phyloP scores from a whole-genome alignment of 2,113 vertebrate species.

The Mugil cephalus region DNA sequence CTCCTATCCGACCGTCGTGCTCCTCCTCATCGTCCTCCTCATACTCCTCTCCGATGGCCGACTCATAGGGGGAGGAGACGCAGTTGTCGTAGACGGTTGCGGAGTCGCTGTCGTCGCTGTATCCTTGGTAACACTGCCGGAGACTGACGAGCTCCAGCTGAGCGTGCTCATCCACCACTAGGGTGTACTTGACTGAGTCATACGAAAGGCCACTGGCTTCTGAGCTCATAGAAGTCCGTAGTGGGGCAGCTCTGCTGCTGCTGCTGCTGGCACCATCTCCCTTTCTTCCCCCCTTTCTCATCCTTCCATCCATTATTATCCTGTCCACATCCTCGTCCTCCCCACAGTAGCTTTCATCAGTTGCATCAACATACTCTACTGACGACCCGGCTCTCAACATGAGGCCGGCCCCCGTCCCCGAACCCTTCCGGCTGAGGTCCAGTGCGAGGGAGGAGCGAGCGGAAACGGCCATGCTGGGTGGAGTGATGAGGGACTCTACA shows the following conservation, averaged over 20 bases:
- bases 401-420: slow-evolving; percentile 39
- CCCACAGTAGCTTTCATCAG: slow-evolving; percentile 73
- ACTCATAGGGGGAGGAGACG: slow-evolving; percentile 94
- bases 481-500: slow-evolving; percentile 76
- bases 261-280: slow-evolving; percentile 30
- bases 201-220: slow-evolving; percentile 96
- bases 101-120: slow-evolving; percentile 96
- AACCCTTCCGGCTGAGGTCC: slow-evolving; percentile 71
- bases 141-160: slow-evolving; percentile 96
- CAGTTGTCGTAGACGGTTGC: slow-evolving; percentile 97
- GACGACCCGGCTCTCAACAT: slow-evolving; percentile 63
- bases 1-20: slow-evolving; percentile 65
- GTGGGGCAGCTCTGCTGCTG: slow-evolving; percentile 44
- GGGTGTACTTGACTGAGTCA: slow-evolving; percentile 96
- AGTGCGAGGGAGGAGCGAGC: slow-evolving; percentile 55
- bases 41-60: slow-evolving; percentile 92
- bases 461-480: slow-evolving; percentile 53
- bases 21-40: slow-evolving; percentile 91
- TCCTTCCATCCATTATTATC: slow-evolving; percentile 61
- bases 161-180: slow-evolving; percentile 96
- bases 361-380: slow-evolving; percentile 79
- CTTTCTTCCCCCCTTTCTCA: slow-evolving; percentile 47
- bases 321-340: slow-evolving; percentile 80
- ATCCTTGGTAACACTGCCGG: slow-evolving; percentile 93
- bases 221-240: slow-evolving; percentile 90